Evolutionary conservation across 2,113 vertebrate species (phyloP), one percentile per base, ranked within the genome.

Genomic region (Varanus komodoensis): DNA sequence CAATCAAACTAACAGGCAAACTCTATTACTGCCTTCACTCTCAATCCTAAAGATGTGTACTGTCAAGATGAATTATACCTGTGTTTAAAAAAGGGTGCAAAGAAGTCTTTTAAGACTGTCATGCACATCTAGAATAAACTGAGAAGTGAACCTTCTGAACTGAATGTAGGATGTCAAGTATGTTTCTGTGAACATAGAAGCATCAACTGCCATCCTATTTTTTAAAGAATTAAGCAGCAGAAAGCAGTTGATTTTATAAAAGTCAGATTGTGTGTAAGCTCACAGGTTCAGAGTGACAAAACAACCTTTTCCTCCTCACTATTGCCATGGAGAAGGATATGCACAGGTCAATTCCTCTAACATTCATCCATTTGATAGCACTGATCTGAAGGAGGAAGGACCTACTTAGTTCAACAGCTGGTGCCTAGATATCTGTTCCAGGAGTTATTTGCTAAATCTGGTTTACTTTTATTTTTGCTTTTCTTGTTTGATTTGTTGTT

Each of bases 171-270:
- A 29, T 50, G 12, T 1, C 3, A 25, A 9, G 23, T 0, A 34
- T 11, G 64, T 90, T 68, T 38, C 23, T 80, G 38, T 73, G 54
- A 32, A 2, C 0, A n/a, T 1, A 12, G 17, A 34, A 64, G 52
- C 64, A 23, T 7, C 29, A 1, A 25, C 83, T 82, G 4, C 6
- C 0, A 14, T 21, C 0, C 1, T 0, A 0, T 0, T 0, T 75
- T 50, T 64, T 21, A 19, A 79, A 52, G 54, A 67, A 50, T 11
- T 0, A 0, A 2, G 6, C 74, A 80, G n/a, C 6, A 52, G 67
- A 80, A 90, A 82, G 1, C 11, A 2, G 57, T 74, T 21, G 38
- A 12, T 2, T 12, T 8, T 9, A 0, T 2, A 21, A 89, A 57
- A 0, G 0, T 7, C 0, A 0, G 1, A 44, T 52, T 57, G 0